Percentiles rank a stretch among this genome's conserved stretches.
Conservation (phyloP, 2,888 invertebrate species). For the Tupiocoris notatus region DNA sequence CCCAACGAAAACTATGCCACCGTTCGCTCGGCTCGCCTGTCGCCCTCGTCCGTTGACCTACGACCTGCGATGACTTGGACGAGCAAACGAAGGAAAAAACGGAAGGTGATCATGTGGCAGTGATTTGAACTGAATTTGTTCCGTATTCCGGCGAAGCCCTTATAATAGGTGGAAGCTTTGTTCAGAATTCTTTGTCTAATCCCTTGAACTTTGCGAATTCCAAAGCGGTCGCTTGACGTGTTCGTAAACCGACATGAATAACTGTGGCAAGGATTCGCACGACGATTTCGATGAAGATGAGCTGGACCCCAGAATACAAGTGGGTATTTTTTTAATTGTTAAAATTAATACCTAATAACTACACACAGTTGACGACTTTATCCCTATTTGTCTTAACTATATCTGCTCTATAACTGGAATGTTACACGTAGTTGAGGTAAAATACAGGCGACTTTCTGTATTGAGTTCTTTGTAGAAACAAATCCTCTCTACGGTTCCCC, state of each 20-base stretch:
- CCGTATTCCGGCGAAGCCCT: not conserved
- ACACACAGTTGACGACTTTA: not conserved
- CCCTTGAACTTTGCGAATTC: no score
- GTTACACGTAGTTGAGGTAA: no score
- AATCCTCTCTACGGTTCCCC: no score
- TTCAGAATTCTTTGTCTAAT: no score
- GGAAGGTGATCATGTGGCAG: not conserved
- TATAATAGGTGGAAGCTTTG: no score
- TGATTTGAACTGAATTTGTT: not conserved
- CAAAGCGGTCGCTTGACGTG: no score
- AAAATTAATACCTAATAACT: no score
- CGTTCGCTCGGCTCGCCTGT: not conserved
- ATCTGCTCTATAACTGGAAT: no score
- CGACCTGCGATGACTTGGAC: not conserved
- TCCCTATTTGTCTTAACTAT: no score
- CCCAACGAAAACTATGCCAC: not conserved
- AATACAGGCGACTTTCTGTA: no score
- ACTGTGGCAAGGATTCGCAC: not conserved
- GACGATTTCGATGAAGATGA: constrained; percentile 52
- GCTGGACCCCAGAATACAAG: constrained; percentile 59
- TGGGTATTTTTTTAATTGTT: constrained; percentile 50
- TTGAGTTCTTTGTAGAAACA: no score
- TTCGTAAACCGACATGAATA: not conserved
- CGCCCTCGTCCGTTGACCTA: not conserved
- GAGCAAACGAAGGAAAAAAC: not conserved